These are phyloP conservation scores for Drosophila hydei DNA, from an alignment of 1,140 invertebrate genomes.

Conservation along the genomic window DNA sequence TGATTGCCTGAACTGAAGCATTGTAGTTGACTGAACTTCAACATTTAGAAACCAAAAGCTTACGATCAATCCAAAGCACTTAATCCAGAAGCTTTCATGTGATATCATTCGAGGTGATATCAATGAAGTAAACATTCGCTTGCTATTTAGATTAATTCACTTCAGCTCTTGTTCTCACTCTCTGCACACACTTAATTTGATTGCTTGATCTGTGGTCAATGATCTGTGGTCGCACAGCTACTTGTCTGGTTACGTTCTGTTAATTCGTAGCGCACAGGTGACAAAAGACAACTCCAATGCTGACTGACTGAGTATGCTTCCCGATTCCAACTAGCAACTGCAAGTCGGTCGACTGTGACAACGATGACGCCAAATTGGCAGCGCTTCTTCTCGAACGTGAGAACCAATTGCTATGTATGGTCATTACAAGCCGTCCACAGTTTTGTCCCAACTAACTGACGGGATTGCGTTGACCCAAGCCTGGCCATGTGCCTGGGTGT, in stretches of 20 bases:
- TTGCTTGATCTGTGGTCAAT: conserved; percentile 18
- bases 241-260: conserved; percentile 1
- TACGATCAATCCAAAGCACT: too few relatives aligned
- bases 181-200: neutral
- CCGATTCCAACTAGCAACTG: conserved; percentile 22
- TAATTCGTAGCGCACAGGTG: conserved; percentile 37
- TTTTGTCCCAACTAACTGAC: conserved; percentile 36
- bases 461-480: conserved; percentile 20
- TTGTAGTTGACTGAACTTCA: too few relatives aligned
- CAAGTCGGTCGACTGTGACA: conserved; percentile 53
- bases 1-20: too few relatives aligned
- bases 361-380: conserved; percentile 81
- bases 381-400: conserved; percentile 69
- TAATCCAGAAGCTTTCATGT: neutral
- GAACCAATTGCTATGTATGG: conserved; percentile 82
- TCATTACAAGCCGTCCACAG: conserved; percentile 78
- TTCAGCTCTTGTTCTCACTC: neutral
- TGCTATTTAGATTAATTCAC: neutral
- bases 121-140: neutral
- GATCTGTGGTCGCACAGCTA: conserved; percentile 8
- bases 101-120: neutral
- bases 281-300: conserved; percentile 51
- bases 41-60: too few relatives aligned
- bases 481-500: conserved; percentile 18
- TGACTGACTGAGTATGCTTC: conserved; percentile 15